Evolutionary conservation across 1,140 invertebrate genomes (phyloP).

Genomic region (Zeugodacus cucurbitae): DNA sequence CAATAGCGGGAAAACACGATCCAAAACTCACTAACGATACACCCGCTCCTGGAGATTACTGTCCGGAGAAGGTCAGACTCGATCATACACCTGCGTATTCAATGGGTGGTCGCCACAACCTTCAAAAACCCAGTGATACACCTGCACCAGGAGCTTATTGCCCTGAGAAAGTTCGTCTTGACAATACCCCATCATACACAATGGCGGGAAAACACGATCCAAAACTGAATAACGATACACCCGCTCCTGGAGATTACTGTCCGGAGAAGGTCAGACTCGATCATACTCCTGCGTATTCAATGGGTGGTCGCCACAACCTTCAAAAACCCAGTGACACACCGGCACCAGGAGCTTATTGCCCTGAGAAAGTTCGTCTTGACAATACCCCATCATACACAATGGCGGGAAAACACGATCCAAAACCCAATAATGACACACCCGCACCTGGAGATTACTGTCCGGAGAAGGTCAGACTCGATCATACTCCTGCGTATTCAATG

Average conservation of each 20-base stretch:
- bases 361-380: no score
- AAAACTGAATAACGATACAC: no score
- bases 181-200: conserved; percentile 64
- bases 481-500: conserved; percentile 72
- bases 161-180: conserved; percentile 68
- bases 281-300: no score
- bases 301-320: no score
- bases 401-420: no score
- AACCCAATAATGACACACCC: no score
- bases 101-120: conserved; percentile 70
- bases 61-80: conserved; percentile 71
- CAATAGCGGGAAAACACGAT: conserved; percentile 69
- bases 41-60: conserved; percentile 73
- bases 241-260: no score
- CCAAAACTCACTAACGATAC: conserved; percentile 68
- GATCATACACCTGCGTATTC: conserved; percentile 69
- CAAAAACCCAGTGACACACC: no score
- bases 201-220: conserved; percentile 68
- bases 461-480: conserved; percentile 72
- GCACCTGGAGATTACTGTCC: conserved; percentile 68
- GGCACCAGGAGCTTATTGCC: no score
- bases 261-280: no score
- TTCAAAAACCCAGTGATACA: conserved; percentile 68
- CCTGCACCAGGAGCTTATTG: conserved; percentile 69
- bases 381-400: no score